Base-by-base conservation (phyloP, 2,888 invertebrate species). In the Melieria crassipennis region DNA sequence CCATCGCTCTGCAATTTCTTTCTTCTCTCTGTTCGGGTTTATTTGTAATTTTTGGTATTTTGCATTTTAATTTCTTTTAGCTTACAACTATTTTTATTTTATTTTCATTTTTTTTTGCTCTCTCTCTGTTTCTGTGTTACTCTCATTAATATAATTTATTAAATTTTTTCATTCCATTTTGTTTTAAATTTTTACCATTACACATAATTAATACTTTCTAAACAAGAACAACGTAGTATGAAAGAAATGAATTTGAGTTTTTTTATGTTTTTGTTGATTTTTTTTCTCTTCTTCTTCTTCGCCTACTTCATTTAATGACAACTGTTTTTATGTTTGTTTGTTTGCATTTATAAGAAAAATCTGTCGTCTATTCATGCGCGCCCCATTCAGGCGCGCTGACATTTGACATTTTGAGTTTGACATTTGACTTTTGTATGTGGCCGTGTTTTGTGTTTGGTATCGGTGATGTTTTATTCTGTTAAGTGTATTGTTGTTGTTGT, bases 161-260 rank as follows among this genome's bases (percentile, higher is more conserved):
- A 80, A 71, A 73, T 77, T 76, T 71, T 48, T 67, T 60, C 42
- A 65, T 13, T 71, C 73, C 47, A 43, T 55, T 64, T 60, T 63
- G 30, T 71, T 63, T 43, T 69, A 65, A 68, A 65, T 61, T 47
- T 69, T 73, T 76, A 74, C 71, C 66, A 72, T 76, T 75, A 75
- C 76, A 77, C 74, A 75, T 78, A 78, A 79, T 76, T 76, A 78
- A 79, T 79, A 76, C 75, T 78, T 78, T 79, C 79, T 80, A 81
- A 83, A 83, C 82, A 82, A 83, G 82, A 83, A 83, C 82, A 83
- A 82, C 79, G 78, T 79, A 80, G 78, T 79, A 79, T 76, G 78
- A 79, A 81, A 78, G 79, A 79, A 80, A 79, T 79, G 71, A 77
- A 75, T 76, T 75, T 74, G 73, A 52, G 65, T 76, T 71, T 73